Evolutionary conservation across 2,113 vertebrate genomes (phyloP).

Genomic region (Engraulis encrasicolus): DNA sequence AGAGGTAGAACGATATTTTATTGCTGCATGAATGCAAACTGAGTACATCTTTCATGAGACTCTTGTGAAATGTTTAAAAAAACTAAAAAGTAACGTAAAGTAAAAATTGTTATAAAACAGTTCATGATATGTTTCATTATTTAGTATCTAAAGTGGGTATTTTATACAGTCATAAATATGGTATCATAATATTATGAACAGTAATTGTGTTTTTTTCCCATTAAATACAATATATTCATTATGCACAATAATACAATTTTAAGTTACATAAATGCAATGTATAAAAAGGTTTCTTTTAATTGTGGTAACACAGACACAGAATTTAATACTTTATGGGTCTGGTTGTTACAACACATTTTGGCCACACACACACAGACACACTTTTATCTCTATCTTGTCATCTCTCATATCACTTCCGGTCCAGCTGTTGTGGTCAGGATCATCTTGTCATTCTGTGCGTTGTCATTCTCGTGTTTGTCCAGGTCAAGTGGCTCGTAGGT

Average conservation of each 20-base stretch:
- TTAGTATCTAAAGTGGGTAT: too few relatives aligned
- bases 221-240: neutral
- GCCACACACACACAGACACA: conserved; percentile 15
- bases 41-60: neutral
- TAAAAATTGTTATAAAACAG: neutral
- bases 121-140: neutral
- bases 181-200: neutral
- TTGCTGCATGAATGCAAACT: neutral
- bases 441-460: conserved; percentile 60
- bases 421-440: conserved; percentile 36
- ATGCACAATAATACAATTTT: neutral
- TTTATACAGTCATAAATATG: too few relatives aligned
- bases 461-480: conserved; percentile 51
- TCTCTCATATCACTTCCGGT: conserved; percentile 46
- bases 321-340: too few relatives aligned
- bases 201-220: neutral
- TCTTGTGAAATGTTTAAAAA: neutral
- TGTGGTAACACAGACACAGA: too few relatives aligned
- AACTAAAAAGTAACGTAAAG: too few relatives aligned
- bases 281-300: neutral
- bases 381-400: conserved; percentile 29
- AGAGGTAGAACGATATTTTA: conserved; percentile 10
- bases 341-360: neutral
- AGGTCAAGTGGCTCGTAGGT: conserved; percentile 69
- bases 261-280: neutral